Evolutionary conservation across 2,888 invertebrate species (phyloP).

Genomic region (Creontiades dilutus): DNA sequence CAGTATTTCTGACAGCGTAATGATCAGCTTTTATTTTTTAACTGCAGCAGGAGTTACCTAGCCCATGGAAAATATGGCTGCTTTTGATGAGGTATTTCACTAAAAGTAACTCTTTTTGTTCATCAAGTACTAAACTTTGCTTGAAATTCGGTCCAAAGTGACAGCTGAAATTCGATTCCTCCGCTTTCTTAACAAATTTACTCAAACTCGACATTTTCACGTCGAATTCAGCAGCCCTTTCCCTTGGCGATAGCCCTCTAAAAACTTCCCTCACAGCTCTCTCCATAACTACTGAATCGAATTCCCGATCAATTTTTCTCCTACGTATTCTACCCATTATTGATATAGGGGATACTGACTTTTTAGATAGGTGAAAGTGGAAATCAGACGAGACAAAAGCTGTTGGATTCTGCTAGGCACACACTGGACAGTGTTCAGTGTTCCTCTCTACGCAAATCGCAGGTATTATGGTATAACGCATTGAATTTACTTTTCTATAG

Average conservation of each 20-base stretch:
- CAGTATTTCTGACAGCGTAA: background rate
- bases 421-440: too few relatives aligned
- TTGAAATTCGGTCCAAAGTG: background rate
- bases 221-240: background rate
- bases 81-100: background rate
- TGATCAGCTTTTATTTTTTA: background rate
- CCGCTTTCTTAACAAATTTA: background rate
- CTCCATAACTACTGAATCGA: background rate
- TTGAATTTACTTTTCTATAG: too few relatives aligned
- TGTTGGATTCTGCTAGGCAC: too few relatives aligned
- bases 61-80: background rate
- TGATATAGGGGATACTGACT: background rate
- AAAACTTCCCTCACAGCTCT: background rate
- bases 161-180: background rate
- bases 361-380: constrained; percentile 1
- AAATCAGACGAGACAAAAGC: background rate
- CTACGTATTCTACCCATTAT: background rate
- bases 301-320: background rate
- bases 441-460: too few relatives aligned
- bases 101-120: background rate
- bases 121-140: background rate
- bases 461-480: too few relatives aligned
- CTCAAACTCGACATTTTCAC: background rate
- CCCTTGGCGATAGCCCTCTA: background rate
- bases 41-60: background rate